Evolutionary conservation across 2,113 vertebrate species (phyloP), one percentile per base, ranked within the genome.

Genomic region (Beaufortia kweichowensis): DNA sequence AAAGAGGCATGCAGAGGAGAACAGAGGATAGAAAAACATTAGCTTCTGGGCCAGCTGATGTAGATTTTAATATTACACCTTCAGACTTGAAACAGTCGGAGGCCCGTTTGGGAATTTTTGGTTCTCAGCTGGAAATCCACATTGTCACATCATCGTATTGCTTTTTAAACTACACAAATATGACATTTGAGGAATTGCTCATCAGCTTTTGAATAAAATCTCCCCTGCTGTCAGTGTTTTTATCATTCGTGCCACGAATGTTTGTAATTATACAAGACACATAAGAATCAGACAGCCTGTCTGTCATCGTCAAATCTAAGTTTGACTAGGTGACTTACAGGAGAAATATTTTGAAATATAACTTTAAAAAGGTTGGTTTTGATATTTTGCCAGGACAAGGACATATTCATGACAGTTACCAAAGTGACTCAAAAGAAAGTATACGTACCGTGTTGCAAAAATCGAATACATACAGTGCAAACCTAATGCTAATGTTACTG

Each of bases 11-110:
- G 53, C 43, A 24, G 59, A 65, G 31, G 10, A 24, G 53, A 21
- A 67, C 2, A 10, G 21, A 14, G 23, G 23, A 55, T 56, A 35
- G 41, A 70, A 67, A 66, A 14, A 15, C 56, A 33, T 3, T 17
- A 11, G 21, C 62, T 62, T 50, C 53, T 31, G 21, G 23, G 31
- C 19, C 48, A 66, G 53, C 24, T 66, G 6, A 55, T 21, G 46
- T 55, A 63, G 31, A 43, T 28, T 66, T 66, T 66, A 24, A 60
- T 41, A 33, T 17, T 24, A 76, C 57, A 48, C 19, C 55, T 68
- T 46, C 31, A 57, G 24, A 57, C 67, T 43, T 19, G 60, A 69
- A 65, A 59, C 43, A 48, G 26, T 70, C 69, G 55, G 68, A 63
- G 43, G 33, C 43, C 24, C 35, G 21, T 21, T 23, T 57, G 24